Evolutionary conservation across 1,140 invertebrate species (phyloP).

Genomic region (Polypedilum pembai): DNA sequence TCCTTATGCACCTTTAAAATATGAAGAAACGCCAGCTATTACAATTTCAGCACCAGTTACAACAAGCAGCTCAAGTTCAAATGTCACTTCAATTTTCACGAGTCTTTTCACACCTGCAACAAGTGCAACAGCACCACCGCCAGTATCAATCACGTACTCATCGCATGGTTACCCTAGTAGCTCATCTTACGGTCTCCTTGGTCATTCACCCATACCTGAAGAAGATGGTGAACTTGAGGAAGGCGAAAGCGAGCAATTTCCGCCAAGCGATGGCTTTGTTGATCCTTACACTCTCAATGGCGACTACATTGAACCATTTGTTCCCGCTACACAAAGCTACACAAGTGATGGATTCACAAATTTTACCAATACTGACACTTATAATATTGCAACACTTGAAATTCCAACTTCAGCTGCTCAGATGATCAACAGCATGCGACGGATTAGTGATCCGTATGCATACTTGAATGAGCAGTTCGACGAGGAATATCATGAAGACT

Average conservation of each 20-base stretch:
- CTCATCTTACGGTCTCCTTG: background rate
- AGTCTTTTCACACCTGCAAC: background rate
- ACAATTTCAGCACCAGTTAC: slow-evolving; percentile 40
- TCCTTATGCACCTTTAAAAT: slow-evolving; percentile 30
- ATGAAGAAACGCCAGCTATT: slow-evolving; percentile 35
- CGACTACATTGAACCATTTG: background rate
- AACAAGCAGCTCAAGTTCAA: slow-evolving; percentile 36
- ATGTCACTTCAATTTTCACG: background rate
- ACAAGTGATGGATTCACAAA: background rate
- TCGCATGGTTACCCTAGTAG: background rate
- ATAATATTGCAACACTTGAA: background rate
- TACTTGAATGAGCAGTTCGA: background rate
- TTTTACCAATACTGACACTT: background rate
- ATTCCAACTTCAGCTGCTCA: background rate
- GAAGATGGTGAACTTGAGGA: slow-evolving; percentile 4
- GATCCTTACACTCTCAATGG: slow-evolving; percentile 1
- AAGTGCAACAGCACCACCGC: background rate
- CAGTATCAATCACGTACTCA: background rate
- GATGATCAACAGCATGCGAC: background rate
- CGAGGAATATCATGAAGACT: slow-evolving; percentile 20
- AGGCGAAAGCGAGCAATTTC: background rate
- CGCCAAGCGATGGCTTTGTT: background rate
- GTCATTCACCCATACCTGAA: background rate
- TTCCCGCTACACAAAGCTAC: background rate
- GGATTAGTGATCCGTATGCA: background rate